Conservation (phyloP, 2,797 vertebrate species). For the Pitangus sulphuratus region DNA sequence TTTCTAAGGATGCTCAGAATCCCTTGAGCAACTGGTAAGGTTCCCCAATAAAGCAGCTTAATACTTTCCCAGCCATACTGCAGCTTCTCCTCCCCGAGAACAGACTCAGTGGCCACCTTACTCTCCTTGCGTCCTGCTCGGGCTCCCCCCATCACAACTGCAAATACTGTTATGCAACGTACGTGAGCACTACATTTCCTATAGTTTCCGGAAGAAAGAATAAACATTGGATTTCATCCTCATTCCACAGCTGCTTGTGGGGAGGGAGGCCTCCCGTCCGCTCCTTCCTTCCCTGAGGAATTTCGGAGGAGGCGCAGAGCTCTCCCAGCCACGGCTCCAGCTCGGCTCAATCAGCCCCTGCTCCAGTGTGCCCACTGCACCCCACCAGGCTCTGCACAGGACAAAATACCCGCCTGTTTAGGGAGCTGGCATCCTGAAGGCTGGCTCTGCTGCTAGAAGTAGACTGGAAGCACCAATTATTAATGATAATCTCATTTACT, state of each 20-base stretch:
- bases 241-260: constrained; percentile 63
- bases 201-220: constrained; percentile 61
- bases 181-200: background rate
- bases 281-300: constrained; percentile 45
- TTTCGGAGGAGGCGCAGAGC: background rate
- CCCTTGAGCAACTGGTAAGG: background rate
- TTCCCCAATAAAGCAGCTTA: background rate
- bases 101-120: background rate
- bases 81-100: rapidly evolving
- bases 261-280: constrained; percentile 32
- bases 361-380: rapidly evolving
- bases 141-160: background rate
- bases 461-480: background rate
- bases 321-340: background rate
- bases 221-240: constrained; percentile 61
- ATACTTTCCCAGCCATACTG: background rate
- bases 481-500: background rate
- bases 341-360: background rate
- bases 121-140: rapidly evolving
- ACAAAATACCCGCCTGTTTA: background rate
- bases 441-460: background rate
- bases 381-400: background rate
- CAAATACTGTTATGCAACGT: background rate
- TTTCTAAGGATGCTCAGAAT: background rate
- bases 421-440: background rate